phyloP scores from a whole-genome alignment of 2,888 invertebrate genomes.

The Trachelus tabidus region DNA sequence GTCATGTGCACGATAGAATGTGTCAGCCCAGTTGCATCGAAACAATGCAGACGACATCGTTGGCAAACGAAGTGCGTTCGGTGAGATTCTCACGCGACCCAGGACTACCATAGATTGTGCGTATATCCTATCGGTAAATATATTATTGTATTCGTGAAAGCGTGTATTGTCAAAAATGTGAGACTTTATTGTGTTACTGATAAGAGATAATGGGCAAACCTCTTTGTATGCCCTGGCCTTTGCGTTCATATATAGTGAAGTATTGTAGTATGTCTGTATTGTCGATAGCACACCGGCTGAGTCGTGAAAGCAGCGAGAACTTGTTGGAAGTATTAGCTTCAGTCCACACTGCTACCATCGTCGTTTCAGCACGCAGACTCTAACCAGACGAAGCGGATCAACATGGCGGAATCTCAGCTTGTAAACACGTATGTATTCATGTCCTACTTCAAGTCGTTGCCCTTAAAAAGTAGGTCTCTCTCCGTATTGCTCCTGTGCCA shows the following conservation, averaged over 20 bases:
- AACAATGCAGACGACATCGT: conserved; percentile 11
- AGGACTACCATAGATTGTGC: not conserved
- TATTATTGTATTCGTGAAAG: not conserved
- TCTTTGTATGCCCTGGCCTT: not conserved
- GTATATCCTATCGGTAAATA: not conserved
- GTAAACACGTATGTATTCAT: conserved; percentile 31
- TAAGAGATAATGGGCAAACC: not conserved
- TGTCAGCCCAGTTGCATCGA: not conserved
- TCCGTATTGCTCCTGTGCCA: not conserved
- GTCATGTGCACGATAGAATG: conserved; percentile 7
- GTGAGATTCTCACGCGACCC: not conserved
- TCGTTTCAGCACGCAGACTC: not conserved
- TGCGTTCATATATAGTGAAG: not conserved
- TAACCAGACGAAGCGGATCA: conserved; percentile 11
- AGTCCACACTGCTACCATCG: not conserved
- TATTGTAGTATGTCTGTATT: not conserved
- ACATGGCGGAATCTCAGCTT: conserved; percentile 31
- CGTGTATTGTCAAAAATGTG: not conserved
- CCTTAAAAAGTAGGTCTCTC: conserved; percentile 28
- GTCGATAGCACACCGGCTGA: not conserved
- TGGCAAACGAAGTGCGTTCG: not conserved
- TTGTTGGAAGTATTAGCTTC: not conserved
- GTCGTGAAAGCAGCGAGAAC: not conserved
- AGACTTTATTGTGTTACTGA: not conserved
- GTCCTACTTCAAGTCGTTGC: conserved; percentile 34